Evolutionary conservation across 2,888 invertebrate genomes (phyloP).

Genomic region (Papilio gigon): DNA sequence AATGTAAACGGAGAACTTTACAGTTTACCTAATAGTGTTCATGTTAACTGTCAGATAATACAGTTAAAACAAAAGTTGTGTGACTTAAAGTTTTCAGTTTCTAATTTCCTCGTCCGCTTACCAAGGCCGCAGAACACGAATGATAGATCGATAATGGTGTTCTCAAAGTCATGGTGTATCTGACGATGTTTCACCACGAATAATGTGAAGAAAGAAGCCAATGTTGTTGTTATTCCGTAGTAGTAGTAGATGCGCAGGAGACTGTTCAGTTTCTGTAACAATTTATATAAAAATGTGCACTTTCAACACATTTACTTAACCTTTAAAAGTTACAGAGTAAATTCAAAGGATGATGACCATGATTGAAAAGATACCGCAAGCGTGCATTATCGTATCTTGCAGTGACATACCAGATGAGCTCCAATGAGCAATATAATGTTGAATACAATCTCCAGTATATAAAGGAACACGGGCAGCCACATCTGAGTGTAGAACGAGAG

Average conservation of each 20-base stretch:
- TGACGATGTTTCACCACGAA: slow-evolving; percentile 44
- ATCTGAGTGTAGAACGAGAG: slow-evolving; percentile 39
- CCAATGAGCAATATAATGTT: slow-evolving; percentile 52
- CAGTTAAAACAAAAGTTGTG: no score
- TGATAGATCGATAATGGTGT: slow-evolving; percentile 42
- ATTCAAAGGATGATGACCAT: no score
- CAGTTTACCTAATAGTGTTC: no score
- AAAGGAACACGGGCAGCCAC: slow-evolving; percentile 46
- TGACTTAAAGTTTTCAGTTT: background rate
- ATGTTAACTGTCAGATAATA: no score
- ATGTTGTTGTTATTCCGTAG: slow-evolving; percentile 52
- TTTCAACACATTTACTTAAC: no score
- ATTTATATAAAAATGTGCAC: background rate
- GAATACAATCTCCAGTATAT: slow-evolving; percentile 46
- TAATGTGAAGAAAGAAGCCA: slow-evolving; percentile 49
- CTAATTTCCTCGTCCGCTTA: slow-evolving; percentile 37
- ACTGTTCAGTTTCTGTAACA: slow-evolving; percentile 49
- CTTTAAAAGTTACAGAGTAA: no score
- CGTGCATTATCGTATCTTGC: background rate
- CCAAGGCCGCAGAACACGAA: slow-evolving; percentile 45
- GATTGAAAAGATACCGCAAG: no score
- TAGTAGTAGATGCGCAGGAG: slow-evolving; percentile 54
- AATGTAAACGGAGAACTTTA: no score
- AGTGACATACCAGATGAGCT: slow-evolving; percentile 55
- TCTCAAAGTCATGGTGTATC: slow-evolving; percentile 23